Evolutionary conservation across 2,113 vertebrate genomes (phyloP).

Genomic region (Fukomys damarensis): DNA sequence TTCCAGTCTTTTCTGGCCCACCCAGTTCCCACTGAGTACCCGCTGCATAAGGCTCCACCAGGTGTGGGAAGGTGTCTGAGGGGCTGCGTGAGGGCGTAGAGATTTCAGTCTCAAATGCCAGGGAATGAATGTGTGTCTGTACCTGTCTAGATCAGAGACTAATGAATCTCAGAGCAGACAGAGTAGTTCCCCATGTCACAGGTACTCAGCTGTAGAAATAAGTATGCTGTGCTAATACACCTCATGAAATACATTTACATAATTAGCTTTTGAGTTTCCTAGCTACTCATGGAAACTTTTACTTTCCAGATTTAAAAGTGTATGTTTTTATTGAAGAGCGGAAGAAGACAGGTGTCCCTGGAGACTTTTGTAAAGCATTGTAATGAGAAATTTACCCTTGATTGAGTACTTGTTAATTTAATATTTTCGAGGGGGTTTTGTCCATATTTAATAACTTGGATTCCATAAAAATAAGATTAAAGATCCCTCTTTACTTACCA

Average conservation of each 20-base stretch:
- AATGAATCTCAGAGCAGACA: background rate
- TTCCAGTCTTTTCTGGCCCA: constrained; percentile 24
- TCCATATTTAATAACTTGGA: constrained; percentile 81
- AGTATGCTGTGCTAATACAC: background rate
- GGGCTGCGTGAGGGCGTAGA: background rate
- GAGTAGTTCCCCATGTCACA: background rate
- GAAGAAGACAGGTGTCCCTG: constrained; percentile 34
- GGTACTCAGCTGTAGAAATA: background rate
- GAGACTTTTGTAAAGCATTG: constrained; percentile 59
- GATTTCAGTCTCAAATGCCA: background rate
- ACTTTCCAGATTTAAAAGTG: constrained; percentile 60
- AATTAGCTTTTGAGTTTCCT: constrained; percentile 49
- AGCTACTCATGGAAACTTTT: constrained; percentile 39
- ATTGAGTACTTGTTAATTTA: constrained; percentile 69
- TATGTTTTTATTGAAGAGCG: constrained; percentile 54
- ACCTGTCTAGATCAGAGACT: background rate
- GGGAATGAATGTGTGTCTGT: background rate
- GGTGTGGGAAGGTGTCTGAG: background rate
- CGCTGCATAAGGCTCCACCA: background rate
- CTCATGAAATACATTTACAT: background rate
- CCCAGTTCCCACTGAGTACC: background rate
- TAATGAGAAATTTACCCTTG: constrained; percentile 63
- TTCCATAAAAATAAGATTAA: constrained; percentile 83
- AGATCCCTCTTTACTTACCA: constrained; percentile 80
- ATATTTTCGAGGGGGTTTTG: constrained; percentile 72